Base-by-base conservation (phyloP, 1,140 invertebrate genomes). In the Doryteuthis pealeii region DNA sequence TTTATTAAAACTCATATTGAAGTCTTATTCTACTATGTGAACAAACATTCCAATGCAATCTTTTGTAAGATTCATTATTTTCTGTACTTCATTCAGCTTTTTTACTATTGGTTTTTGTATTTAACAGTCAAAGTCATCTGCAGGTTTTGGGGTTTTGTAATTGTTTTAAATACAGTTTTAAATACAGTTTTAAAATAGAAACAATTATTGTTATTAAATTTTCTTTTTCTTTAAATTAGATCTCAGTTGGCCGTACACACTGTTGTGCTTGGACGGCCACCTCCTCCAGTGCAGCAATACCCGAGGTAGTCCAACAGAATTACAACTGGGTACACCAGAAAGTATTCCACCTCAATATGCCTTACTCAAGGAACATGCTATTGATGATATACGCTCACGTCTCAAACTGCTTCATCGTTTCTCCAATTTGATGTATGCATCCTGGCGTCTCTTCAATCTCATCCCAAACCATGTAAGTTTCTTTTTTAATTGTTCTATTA, bases 211-310 rank as follows among this genome's bases (percentile, higher is more conserved):
- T n/a, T n/a, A n/a, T n/a, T n/a, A n/a, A n/a, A n/a, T 40, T 40
- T 40, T 40, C 35, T 40, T 3, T 40, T 40, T 10, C 35, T 40
- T 40, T 40, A 40, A 40, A 5, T 40, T 78, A 90, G 90, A 90
- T 91, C 69, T 91, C 90, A 28, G 90, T 91, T 33, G 92, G 92
- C 66, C 84, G 91, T 73, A 91, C 90, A 40, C 92, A 93, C 84
- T 91, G 90, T 82, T 90, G 91, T 30, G 91, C 91, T 2, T 92
- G 91, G 91, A 91, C 91, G 30, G 88, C 91, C n/a, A 2, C 88
- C 90, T 0, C 87, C 90, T 6, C 81, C 90, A 33, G 89, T 88
- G 5, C 82, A 81, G 33, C 82, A 89, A n/a, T 73, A 81, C 86
- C 28, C 89, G 90, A 14, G 90, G 90, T 6, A 83, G 87, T 8